Percentiles rank a stretch among this genome's conserved stretches.
These are phyloP conservation scores for Sebastes cheni DNA, from an alignment of 2,797 vertebrate genomes.

Conservation along the genomic window DNA sequence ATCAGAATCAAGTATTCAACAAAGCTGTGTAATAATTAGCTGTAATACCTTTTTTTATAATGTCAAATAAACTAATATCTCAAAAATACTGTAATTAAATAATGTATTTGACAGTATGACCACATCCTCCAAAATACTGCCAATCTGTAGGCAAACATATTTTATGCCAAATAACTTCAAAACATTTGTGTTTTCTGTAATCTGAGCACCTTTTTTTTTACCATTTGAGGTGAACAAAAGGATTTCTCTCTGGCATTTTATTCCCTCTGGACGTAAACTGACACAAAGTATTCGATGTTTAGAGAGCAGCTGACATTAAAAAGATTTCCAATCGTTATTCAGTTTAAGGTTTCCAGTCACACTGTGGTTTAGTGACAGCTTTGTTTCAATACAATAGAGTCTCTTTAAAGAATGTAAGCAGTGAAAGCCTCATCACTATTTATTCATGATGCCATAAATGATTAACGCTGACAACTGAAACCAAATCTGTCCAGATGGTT, in stretches of 20 bases:
- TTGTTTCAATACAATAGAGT: not conserved
- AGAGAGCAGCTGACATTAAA: not conserved
- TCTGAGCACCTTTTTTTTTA: too few relatives aligned
- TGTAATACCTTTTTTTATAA: too few relatives aligned
- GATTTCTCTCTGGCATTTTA: not conserved
- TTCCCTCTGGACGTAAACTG: not conserved
- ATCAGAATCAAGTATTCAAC: too few relatives aligned
- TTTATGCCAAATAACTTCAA: too few relatives aligned
- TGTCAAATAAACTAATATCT: not conserved
- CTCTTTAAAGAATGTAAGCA: not conserved
- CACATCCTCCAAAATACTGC: not conserved
- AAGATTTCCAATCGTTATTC: not conserved
- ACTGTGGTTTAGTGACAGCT: not conserved
- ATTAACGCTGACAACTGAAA: slow-evolving; percentile 12
- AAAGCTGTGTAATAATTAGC: too few relatives aligned
- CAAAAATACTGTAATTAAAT: not conserved
- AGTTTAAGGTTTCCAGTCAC: not conserved
- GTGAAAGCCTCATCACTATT: not conserved
- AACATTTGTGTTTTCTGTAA: not conserved
- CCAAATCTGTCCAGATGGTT: not conserved
- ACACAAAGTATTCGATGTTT: not conserved
- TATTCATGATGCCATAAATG: slow-evolving; percentile 15
- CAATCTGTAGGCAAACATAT: too few relatives aligned
- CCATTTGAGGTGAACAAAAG: too few relatives aligned
- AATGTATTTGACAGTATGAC: not conserved